These are phyloP conservation scores for Tupiocoris notatus DNA, from an alignment of 2,888 invertebrate species.

Conservation along the genomic window DNA sequence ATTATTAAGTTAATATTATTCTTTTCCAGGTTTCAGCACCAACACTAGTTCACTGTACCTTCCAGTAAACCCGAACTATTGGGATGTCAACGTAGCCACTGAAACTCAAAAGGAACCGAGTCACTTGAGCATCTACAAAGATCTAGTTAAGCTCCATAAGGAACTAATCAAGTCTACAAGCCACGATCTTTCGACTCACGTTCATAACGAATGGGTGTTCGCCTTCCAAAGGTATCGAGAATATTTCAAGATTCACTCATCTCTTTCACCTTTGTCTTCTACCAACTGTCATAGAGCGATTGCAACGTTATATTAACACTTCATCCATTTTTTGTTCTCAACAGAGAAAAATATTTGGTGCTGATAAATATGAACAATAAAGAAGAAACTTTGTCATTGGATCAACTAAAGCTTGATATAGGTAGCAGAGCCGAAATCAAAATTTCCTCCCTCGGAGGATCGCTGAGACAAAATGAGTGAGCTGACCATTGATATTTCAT, in stretches of 20 bases:
- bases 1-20: no score
- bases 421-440: not conserved
- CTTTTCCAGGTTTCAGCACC: conserved; percentile 58
- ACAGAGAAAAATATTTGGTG: conserved; percentile 21
- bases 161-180: conserved; percentile 54
- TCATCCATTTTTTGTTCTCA: not conserved
- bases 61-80: conserved; percentile 64
- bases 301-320: no score
- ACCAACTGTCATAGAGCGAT: no score
- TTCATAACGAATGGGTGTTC: conserved; percentile 42
- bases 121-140: conserved; percentile 49
- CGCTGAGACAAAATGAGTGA: not conserved
- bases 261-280: no score
- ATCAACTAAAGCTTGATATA: not conserved
- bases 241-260: not conserved
- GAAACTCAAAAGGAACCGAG: conserved; percentile 36
- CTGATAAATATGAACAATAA: conserved; percentile 39
- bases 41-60: conserved; percentile 61
- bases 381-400: conserved; percentile 20
- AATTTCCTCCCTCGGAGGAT: not conserved
- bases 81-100: conserved; percentile 56
- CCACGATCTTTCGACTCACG: conserved; percentile 14
- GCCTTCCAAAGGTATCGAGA: conserved; percentile 43
- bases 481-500: no score
- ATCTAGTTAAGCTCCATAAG: conserved; percentile 50